Conservation (phyloP, 2,113 vertebrate genomes). For the Pithys albifrons region DNA sequence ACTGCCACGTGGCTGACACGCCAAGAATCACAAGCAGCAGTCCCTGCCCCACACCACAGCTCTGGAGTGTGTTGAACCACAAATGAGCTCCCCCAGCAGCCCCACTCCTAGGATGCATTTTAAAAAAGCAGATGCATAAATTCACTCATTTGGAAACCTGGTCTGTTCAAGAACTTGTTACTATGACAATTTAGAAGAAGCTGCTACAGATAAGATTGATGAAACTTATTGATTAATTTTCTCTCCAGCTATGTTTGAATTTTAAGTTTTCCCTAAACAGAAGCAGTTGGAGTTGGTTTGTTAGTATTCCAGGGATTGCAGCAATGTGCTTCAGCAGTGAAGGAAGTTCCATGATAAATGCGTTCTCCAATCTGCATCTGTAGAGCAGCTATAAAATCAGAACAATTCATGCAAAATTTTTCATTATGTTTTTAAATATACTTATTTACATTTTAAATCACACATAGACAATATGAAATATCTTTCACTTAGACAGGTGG, state of each 20-base stretch:
- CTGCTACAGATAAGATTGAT: slow-evolving; percentile 48
- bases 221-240: slow-evolving; percentile 70
- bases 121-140: slow-evolving; percentile 23
- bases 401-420: slow-evolving; percentile 80
- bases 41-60: background rate
- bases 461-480: slow-evolving; percentile 78
- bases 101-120: background rate
- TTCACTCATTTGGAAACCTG: slow-evolving; percentile 25
- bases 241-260: slow-evolving; percentile 61
- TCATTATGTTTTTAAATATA: slow-evolving; percentile 79
- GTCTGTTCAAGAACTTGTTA: slow-evolving; percentile 59
- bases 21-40: background rate
- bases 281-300: slow-evolving; percentile 13
- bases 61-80: background rate
- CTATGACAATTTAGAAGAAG: slow-evolving; percentile 60
- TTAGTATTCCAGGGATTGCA: slow-evolving; percentile 73
- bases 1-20: background rate
- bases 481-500: slow-evolving; percentile 81
- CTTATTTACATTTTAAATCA: slow-evolving; percentile 86
- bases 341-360: slow-evolving; percentile 79
- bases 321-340: slow-evolving; percentile 54
- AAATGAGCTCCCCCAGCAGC: background rate
- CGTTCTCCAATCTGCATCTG: slow-evolving; percentile 74
- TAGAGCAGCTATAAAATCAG: slow-evolving; percentile 78
- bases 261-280: slow-evolving; percentile 69